Evolutionary conservation across 1,140 invertebrate genomes (phyloP).

Genomic region (Chironomus striatipennis): DNA sequence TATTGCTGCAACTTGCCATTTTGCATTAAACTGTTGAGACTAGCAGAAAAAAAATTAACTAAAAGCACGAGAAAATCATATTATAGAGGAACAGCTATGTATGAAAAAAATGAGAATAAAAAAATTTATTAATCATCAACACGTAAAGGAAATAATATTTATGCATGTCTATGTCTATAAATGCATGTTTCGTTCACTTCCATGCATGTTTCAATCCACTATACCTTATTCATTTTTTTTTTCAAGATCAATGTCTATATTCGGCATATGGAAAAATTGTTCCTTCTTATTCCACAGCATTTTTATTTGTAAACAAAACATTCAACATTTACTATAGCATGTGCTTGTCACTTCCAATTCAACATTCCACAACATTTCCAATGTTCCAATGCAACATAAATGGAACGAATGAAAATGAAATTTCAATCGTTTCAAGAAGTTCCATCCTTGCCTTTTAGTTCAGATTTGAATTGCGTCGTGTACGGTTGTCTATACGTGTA

Average conservation of each 20-base stretch:
- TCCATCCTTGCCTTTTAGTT: background rate
- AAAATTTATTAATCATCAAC: background rate
- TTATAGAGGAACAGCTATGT: background rate
- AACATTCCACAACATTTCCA: background rate
- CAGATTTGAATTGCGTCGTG: background rate
- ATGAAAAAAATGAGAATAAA: background rate
- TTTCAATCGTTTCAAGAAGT: background rate
- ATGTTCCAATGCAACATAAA: background rate
- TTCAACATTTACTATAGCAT: background rate
- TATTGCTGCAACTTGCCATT: background rate
- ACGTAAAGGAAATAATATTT: background rate
- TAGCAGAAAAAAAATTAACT: background rate
- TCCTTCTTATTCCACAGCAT: background rate
- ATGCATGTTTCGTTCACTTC: background rate
- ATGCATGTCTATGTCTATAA: too few species aligned
- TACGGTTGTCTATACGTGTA: constrained; percentile 1
- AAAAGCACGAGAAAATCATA: constrained; percentile 6
- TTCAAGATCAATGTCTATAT: background rate
- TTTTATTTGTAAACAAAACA: background rate
- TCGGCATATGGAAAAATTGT: too few species aligned
- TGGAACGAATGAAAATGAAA: background rate
- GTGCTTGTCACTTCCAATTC: background rate
- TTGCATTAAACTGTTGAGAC: background rate
- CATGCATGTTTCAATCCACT: background rate
- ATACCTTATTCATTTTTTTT: background rate